Percentiles rank a stretch among this genome's conserved stretches.
Conservation (phyloP, 1,140 invertebrate genomes). For the Zaprionus tsacasi region DNA sequence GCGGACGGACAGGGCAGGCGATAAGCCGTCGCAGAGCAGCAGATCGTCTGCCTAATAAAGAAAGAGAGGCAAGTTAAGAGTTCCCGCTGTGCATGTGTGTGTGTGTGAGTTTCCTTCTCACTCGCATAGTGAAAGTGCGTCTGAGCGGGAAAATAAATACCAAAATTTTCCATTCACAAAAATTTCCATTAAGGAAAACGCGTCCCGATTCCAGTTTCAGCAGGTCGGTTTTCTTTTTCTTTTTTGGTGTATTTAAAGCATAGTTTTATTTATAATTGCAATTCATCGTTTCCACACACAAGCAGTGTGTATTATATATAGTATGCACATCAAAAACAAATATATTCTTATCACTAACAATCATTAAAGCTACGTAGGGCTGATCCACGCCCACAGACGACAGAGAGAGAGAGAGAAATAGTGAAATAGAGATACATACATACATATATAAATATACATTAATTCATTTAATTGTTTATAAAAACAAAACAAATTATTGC, state of each 20-base stretch:
- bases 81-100: not conserved
- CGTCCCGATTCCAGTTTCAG: too few relatives aligned
- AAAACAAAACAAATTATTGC: constrained; percentile 47
- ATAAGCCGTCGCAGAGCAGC: constrained; percentile 13
- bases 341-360: constrained; percentile 52
- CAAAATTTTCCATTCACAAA: constrained; percentile 36
- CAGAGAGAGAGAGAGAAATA: not conserved
- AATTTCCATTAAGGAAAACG: not conserved
- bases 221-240: too few relatives aligned
- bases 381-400: not conserved
- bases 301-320: constrained; percentile 26
- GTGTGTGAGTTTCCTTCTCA: not conserved
- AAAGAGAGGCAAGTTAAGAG: not conserved
- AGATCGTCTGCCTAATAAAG: not conserved
- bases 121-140: constrained; percentile 1
- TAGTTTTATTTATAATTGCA: constrained; percentile 57
- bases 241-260: constrained; percentile 57
- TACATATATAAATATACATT: constrained; percentile 43
- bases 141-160: constrained; percentile 17
- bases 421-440: not conserved
- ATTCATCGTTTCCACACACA: constrained; percentile 60
- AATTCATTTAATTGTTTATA: constrained; percentile 38
- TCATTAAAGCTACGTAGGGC: constrained; percentile 49
- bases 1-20: not conserved
- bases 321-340: constrained; percentile 73